phyloP scores from a whole-genome alignment of 2,113 vertebrate species.

The Amphilophus citrinellus region DNA sequence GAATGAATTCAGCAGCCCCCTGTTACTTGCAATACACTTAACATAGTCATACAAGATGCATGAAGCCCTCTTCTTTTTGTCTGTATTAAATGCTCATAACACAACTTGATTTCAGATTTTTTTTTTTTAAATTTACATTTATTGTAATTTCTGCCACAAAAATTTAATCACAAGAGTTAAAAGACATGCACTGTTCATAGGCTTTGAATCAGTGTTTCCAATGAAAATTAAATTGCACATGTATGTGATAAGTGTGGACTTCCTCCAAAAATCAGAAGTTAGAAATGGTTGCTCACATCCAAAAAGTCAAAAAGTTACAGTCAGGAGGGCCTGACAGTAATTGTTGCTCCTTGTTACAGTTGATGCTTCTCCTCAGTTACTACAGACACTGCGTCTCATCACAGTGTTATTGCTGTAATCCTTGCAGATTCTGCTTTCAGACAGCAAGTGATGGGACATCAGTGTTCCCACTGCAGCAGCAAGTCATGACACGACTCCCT shows the following conservation, averaged over 20 bases:
- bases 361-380: neutral
- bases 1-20: neutral
- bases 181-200: neutral
- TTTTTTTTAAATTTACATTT: neutral
- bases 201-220: neutral
- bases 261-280: neutral
- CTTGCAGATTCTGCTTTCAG: slow-evolving; percentile 8
- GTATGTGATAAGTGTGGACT: neutral
- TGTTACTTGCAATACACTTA: slow-evolving; percentile 9
- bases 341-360: neutral
- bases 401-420: neutral
- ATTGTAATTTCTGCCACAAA: neutral
- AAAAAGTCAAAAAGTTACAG: neutral
- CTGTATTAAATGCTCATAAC: neutral
- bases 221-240: neutral
- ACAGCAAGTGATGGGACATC: neutral
- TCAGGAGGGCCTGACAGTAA: neutral
- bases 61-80: neutral
- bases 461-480: neutral
- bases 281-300: neutral
- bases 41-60: neutral
- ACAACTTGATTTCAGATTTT: neutral
- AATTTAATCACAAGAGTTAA: neutral
- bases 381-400: neutral
- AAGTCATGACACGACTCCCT: neutral